Conservation (phyloP, 1,140 invertebrate species). For the Nephotettix cincticeps region DNA sequence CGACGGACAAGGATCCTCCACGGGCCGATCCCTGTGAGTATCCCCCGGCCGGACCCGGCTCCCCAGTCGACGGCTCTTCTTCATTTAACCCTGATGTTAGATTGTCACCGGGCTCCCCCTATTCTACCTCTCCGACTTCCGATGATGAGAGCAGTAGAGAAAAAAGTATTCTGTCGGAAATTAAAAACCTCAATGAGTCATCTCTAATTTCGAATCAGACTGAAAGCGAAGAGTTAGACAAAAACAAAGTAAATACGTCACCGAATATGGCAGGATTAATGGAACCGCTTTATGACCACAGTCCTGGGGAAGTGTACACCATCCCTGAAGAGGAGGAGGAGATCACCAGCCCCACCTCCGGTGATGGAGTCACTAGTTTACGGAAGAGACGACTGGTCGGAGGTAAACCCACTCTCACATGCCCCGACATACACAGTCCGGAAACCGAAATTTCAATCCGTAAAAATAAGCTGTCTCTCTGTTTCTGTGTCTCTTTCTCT, state of each 20-base stretch:
- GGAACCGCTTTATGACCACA: slow-evolving; percentile 50
- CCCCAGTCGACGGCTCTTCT: neutral
- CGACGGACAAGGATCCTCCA: no score
- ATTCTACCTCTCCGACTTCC: slow-evolving; percentile 22
- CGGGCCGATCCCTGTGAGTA: neutral
- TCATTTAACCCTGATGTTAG: slow-evolving; percentile 31
- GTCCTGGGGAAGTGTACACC: slow-evolving; percentile 55
- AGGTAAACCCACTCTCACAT: slow-evolving; percentile 33
- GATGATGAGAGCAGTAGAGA: slow-evolving; percentile 26
- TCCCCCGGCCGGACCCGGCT: neutral
- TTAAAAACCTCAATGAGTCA: slow-evolving; percentile 7
- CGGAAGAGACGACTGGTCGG: slow-evolving; percentile 43
- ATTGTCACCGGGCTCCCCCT: slow-evolving; percentile 30
- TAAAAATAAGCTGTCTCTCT: no score
- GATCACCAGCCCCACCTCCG: slow-evolving; percentile 51
- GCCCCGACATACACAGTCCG: neutral
- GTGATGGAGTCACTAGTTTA: slow-evolving; percentile 51
- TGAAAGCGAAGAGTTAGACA: slow-evolving; percentile 21
- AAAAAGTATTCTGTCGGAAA: slow-evolving; percentile 14
- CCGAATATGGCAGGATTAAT: slow-evolving; percentile 21
- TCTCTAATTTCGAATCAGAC: slow-evolving; percentile 12
- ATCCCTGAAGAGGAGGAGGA: slow-evolving; percentile 58
- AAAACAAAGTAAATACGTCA: slow-evolving; percentile 3
- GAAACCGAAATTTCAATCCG: no score
- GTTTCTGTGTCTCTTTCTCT: neutral